These are phyloP conservation scores for Conistra vaccinii DNA, from an alignment of 2,888 invertebrate genomes.

Conservation along the genomic window DNA sequence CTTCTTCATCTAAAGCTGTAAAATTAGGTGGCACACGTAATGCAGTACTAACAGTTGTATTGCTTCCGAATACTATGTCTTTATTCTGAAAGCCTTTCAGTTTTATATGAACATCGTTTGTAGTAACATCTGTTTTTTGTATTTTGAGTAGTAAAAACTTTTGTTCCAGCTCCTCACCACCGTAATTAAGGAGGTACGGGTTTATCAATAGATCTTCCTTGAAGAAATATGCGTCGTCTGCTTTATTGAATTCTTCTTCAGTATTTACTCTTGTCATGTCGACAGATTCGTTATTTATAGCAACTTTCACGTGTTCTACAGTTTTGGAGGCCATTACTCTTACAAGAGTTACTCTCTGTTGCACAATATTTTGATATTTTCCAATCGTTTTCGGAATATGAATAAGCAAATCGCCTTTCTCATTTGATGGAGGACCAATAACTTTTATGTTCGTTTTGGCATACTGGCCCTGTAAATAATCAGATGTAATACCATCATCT, in stretches of 20 bases:
- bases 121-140: constrained; percentile 76
- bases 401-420: constrained; percentile 75
- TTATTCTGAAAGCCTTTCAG: constrained; percentile 76
- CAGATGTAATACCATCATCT: constrained; percentile 83
- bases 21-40: constrained; percentile 73
- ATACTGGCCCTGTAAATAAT: constrained; percentile 76
- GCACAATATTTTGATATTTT: constrained; percentile 77
- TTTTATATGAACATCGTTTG: constrained; percentile 79
- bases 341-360: constrained; percentile 79
- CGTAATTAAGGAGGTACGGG: constrained; percentile 75
- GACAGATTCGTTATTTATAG: constrained; percentile 76
- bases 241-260: constrained; percentile 75
- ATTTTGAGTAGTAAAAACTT: constrained; percentile 81
- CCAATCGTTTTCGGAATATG: constrained; percentile 80
- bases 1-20: constrained; percentile 66
- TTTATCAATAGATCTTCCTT: constrained; percentile 78
- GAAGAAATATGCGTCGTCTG: constrained; percentile 78
- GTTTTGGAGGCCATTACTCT: constrained; percentile 78
- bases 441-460: constrained; percentile 78
- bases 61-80: constrained; percentile 71
- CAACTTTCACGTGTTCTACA: constrained; percentile 75
- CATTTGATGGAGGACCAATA: constrained; percentile 73
- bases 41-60: constrained; percentile 58
- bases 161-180: constrained; percentile 70
- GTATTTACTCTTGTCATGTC: constrained; percentile 72